Conservation (phyloP, 2,797 vertebrate genomes). For the Sebastes glaucus region DNA sequence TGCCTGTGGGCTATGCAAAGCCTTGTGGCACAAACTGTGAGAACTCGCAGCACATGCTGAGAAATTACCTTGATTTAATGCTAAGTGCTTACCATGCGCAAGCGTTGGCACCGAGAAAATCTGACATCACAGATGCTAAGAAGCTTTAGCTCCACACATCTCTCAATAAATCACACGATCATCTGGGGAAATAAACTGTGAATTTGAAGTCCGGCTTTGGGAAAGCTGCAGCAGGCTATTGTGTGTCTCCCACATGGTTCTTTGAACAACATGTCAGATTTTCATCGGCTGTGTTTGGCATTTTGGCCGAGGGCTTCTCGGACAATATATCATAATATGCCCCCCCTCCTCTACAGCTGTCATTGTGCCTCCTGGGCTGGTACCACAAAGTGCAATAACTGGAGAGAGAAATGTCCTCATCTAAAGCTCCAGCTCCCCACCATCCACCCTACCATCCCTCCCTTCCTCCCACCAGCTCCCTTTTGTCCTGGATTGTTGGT, state of each 20-base stretch:
- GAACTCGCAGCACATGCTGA: slow-evolving; percentile 16
- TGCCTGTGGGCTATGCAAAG: neutral
- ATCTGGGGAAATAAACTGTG: slow-evolving; percentile 47
- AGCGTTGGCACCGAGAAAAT: slow-evolving; percentile 20
- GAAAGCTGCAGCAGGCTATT: slow-evolving; percentile 3
- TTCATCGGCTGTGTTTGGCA: slow-evolving; percentile 52
- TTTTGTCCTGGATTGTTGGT: slow-evolving; percentile 72
- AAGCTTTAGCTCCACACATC: slow-evolving; percentile 41
- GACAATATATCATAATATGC: slow-evolving; percentile 46
- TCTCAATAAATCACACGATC: slow-evolving; percentile 32
- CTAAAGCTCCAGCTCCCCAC: slow-evolving; percentile 19
- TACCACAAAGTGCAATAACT: slow-evolving; percentile 63
- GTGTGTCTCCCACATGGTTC: slow-evolving; percentile 30
- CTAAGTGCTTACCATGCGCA: neutral
- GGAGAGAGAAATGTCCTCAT: slow-evolving; percentile 60
- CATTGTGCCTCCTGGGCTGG: slow-evolving; percentile 51
- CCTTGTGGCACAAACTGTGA: slow-evolving; percentile 4
- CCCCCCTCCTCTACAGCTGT: slow-evolving; percentile 43
- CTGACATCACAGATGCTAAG: slow-evolving; percentile 35
- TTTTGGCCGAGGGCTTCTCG: slow-evolving; percentile 38
- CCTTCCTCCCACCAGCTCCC: slow-evolving; percentile 19
- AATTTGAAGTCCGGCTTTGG: slow-evolving; percentile 31
- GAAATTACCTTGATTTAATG: slow-evolving; percentile 45
- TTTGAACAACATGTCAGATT: slow-evolving; percentile 50
- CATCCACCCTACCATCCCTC: neutral